Base-by-base conservation (phyloP, 2,888 invertebrate species). In the Mimumesa dahlbomi region DNA sequence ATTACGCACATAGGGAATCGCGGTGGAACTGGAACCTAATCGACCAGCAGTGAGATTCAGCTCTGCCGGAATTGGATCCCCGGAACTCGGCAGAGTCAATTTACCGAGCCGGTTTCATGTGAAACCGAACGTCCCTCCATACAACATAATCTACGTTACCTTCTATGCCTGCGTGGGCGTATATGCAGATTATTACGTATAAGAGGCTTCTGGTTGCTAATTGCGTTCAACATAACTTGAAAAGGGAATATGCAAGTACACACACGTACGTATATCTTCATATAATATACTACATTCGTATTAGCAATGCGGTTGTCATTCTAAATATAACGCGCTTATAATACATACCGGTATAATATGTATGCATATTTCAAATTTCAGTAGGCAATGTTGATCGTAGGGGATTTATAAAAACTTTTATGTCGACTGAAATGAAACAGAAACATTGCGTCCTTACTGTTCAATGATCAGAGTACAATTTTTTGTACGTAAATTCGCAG, bases 1-100 rank as follows among this genome's bases (percentile, higher is more conserved):
- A 73, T 77, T 73, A 73, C 70, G 62, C 57, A 70, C 70, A 77
- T 70, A 77, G 77, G 66, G 77, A 77, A 77, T 77, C 77, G 77
- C 54, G 53, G 73, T 70, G 69, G 66, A 66, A 73, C 66, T 66
- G 77, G 70, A 73, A 77, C 73, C 73, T 74, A 77, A 77, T 77
- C 73, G 77, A 77, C 73, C 77, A 75, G 63, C 70, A 70, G 73
- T 54, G 66, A 70, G 77, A 73, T 63, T 66, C 56, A 56, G 45
- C 48, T 61, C 66, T 46, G 63, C 53, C 66, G 70, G 73, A 77
- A 77, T 77, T 77, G 73, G 63, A 77, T 77, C 76, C 69, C 64
- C 66, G 66, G 64, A 73, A 70, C 59, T 77, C 77, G 69, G n/a
- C 65, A 54, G 63, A 77, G 76, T 77, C 76, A 77, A 77, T 73